Evolutionary conservation across 2,113 vertebrate species (phyloP).

Genomic region (Thryonomys swinderianus): DNA sequence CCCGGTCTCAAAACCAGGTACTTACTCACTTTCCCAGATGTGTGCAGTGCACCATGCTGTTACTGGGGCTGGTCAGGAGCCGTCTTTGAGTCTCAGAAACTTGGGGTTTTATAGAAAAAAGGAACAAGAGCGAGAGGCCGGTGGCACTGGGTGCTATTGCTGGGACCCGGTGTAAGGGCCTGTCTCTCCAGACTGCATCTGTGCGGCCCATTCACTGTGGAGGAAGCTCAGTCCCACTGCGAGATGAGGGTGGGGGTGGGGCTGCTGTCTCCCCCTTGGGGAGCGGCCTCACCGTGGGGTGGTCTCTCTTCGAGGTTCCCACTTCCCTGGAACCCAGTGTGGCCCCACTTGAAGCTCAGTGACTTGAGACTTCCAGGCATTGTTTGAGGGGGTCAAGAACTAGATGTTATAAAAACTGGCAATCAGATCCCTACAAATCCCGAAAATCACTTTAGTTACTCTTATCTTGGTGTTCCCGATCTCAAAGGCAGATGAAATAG

Average conservation of each 20-base stretch:
- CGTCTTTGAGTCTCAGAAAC: background rate
- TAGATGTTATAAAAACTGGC: background rate
- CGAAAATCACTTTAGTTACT: background rate
- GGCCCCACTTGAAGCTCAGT: background rate
- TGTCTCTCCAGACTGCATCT: background rate
- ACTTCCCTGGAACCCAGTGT: background rate
- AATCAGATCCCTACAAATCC: background rate
- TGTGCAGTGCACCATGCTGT: background rate
- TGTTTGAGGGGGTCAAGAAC: background rate
- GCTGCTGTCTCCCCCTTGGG: background rate
- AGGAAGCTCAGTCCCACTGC: background rate
- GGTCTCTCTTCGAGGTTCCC: background rate
- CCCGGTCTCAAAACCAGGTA: conserved; percentile 11
- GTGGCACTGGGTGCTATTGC: background rate
- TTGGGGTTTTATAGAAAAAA: background rate
- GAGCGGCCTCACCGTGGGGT: background rate
- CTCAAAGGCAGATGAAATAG: background rate
- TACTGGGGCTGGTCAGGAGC: background rate
- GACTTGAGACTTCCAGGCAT: background rate
- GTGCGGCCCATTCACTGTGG: background rate
- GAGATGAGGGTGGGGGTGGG: background rate
- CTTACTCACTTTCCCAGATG: background rate
- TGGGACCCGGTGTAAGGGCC: background rate
- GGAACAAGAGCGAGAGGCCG: background rate
- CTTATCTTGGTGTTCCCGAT: background rate